Base-by-base conservation (phyloP, 2,113 vertebrate genomes). In the Tautogolabrus adspersus region DNA sequence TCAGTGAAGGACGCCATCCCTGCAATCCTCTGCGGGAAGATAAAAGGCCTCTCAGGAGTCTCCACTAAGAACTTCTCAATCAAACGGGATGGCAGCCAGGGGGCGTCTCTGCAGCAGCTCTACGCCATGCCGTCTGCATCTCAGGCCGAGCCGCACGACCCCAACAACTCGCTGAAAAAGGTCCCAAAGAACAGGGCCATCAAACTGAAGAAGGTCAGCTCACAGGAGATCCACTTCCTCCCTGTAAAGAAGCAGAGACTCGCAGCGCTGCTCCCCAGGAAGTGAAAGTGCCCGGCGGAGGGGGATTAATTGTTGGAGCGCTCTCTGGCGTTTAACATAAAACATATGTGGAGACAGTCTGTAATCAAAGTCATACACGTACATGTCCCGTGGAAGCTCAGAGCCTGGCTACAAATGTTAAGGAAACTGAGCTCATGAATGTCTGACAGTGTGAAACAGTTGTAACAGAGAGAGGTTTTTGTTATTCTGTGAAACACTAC, bases 41-140 rank as follows among this genome's bases (percentile, higher is more conserved):
- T 99, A 61, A 99, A 98, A 93, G 96, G 97, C 72, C 95, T 99
- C 42, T 98, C 97, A 0, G 97, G 97, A 0, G 97, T 99, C 60
- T 99, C 98, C 86, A 99, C 97, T 77, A 99, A 99, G 93, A 99
- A 98, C 95, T 98, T 99, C 93, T 99, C 98, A 88, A 98, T 99
- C 92, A 98, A 97, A 90, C 96, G 96, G 68, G 97, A 99, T 76
- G 81, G 94, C 77, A 94, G 93, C 84, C 95, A 96, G 91, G 96
- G 96, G 90, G 93, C 96, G 23, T 87, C 96, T 58, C 92, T 96
- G 85, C 97, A 97, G 93, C 96, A 97, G 92, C 95, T 96, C 81
- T 98, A 96, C 0, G 94, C 95, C 0, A 42, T 90, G 54, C 82
- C 91, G 0, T 88, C 96, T 75, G 94, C 94, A 67, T 94, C 91